Conservation (phyloP, 2,797 vertebrate genomes). For the Meriones psammophilus region DNA sequence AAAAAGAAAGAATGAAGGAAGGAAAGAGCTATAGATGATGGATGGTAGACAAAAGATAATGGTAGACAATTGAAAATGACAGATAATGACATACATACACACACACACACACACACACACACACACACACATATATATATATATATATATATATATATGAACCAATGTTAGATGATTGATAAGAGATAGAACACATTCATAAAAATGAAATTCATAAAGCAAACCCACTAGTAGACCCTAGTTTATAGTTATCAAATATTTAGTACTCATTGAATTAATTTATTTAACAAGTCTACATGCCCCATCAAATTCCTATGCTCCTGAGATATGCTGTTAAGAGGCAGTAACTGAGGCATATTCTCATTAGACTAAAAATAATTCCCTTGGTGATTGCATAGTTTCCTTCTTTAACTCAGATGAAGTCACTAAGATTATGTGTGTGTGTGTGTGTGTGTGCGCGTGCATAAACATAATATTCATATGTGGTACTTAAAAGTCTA, state of each 20-base stretch:
- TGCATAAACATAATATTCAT: neutral
- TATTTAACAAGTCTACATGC: neutral
- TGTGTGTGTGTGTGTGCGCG: neutral
- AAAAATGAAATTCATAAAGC: neutral
- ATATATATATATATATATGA: neutral
- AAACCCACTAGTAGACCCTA: neutral
- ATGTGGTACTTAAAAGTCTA: neutral
- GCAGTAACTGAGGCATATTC: neutral
- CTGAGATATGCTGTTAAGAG: neutral
- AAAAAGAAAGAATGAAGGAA: neutral
- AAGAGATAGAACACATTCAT: neutral
- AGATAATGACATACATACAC: neutral
- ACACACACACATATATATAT: too few relatives aligned
- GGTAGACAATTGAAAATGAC: neutral
- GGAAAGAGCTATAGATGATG: neutral
- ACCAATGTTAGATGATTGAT: neutral
- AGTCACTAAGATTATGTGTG: too few relatives aligned
- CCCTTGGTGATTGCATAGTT: neutral
- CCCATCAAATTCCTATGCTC: neutral
- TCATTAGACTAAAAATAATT: neutral
- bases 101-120: too few relatives aligned
- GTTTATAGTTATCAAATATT: neutral
- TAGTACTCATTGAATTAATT: neutral
- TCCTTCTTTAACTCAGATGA: neutral
- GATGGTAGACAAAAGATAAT: neutral